Evolutionary conservation across 1,140 invertebrate genomes (phyloP).

Genomic region (Hylaeus volcanicus): DNA sequence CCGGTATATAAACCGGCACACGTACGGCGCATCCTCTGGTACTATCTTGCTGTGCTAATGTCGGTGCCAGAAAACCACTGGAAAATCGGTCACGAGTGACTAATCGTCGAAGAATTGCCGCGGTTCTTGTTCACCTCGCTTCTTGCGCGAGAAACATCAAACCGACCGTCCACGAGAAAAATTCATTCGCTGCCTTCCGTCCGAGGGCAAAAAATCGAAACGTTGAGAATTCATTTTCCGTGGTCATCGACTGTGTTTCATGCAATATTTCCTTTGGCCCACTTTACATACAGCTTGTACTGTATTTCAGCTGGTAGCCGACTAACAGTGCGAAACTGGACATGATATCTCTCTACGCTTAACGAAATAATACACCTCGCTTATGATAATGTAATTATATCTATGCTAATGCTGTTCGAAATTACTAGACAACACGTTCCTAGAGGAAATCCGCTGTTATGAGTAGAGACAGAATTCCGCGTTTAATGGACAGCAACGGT

Average conservation of each 20-base stretch:
- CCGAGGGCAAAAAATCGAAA: not conserved
- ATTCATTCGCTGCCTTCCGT: not conserved
- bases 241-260: no score
- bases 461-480: no score
- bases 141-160: constrained; percentile 23
- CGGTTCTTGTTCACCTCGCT: constrained; percentile 23
- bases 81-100: constrained; percentile 62
- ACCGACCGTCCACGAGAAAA: not conserved
- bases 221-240: no score
- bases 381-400: no score
- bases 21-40: constrained; percentile 19
- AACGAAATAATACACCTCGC: not conserved
- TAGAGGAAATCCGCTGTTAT: no score
- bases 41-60: constrained; percentile 14
- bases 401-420: no score
- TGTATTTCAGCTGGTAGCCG: no score
- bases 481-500: no score
- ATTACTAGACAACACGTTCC: no score
- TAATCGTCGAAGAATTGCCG: constrained; percentile 43
- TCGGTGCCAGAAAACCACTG: constrained; percentile 56
- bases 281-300: no score
- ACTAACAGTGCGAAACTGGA: no score
- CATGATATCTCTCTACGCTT: not conserved
- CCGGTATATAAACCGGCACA: constrained; percentile 32
- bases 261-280: no score